Conservation (phyloP, 2,113 vertebrate species). For the Lepus europaeus region DNA sequence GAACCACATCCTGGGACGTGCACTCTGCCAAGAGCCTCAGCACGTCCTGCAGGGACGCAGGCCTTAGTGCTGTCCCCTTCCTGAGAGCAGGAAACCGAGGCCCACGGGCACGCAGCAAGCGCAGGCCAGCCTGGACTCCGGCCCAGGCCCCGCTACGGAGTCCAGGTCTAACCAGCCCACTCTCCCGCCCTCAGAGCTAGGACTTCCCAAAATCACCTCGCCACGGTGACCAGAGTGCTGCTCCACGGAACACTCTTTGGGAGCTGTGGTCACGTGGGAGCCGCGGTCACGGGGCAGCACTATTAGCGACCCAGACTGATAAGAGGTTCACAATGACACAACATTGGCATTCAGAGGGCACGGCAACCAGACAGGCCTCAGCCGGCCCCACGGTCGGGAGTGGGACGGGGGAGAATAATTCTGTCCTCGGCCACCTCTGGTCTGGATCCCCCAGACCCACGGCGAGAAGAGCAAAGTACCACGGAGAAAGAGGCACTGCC, state of each 20-base stretch:
- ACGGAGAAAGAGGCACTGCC: neutral
- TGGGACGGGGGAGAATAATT: neutral
- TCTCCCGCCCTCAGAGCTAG: neutral
- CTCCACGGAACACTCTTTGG: neutral
- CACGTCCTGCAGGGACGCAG: neutral
- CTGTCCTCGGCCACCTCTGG: neutral
- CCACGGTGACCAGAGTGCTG: neutral
- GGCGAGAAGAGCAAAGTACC: neutral
- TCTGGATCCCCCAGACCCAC: neutral
- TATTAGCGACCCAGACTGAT: neutral
- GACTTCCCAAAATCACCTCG: neutral
- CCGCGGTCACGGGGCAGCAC: neutral
- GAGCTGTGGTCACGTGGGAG: neutral
- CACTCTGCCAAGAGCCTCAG: neutral
- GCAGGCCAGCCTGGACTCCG: neutral
- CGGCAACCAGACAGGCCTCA: too few relatives aligned
- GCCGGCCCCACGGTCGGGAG: neutral
- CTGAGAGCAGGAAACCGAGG: neutral
- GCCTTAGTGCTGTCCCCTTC: fast-evolving
- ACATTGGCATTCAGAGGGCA: neutral
- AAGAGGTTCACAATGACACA: neutral
- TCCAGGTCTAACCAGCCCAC: neutral
- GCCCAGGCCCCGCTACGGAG: neutral
- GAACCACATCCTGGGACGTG: neutral
- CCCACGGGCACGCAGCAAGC: neutral